Percentiles rank a stretch among this genome's conserved stretches.
Evolutionary conservation across 1,140 invertebrate genomes (phyloP).

Genomic region (Parapsyche elsis): DNA sequence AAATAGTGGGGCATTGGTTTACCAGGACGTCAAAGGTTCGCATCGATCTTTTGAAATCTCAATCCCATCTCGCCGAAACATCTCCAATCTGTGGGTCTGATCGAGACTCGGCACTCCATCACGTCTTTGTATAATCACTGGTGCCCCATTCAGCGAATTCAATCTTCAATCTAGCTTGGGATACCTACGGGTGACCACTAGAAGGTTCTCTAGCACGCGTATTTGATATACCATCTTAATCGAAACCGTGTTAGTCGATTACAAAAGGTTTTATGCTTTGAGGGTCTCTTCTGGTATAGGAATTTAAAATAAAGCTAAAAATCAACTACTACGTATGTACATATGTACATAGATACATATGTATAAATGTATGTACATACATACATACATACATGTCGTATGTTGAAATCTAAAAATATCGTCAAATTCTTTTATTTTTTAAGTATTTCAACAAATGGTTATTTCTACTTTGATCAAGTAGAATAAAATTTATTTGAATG

Average conservation of each 20-base stretch:
- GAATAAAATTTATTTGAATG: background rate
- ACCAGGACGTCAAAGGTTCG: slow-evolving; percentile 19
- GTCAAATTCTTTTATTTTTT: no score
- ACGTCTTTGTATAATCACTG: slow-evolving; percentile 46
- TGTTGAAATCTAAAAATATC: no score
- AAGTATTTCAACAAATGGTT: no score
- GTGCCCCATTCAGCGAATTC: slow-evolving; percentile 33
- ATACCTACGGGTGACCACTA: slow-evolving; percentile 25
- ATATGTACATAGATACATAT: no score
- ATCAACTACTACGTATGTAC: no score
- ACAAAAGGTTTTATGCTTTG: slow-evolving; percentile 3
- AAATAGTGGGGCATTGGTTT: background rate
- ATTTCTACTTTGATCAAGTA: background rate
- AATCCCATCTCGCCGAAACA: slow-evolving; percentile 31
- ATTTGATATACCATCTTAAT: slow-evolving; percentile 38
- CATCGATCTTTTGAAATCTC: slow-evolving; percentile 42
- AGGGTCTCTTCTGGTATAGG: no score
- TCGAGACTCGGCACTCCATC: slow-evolving; percentile 39
- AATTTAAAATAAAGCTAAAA: no score
- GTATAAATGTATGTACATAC: no score
- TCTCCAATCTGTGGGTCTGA: slow-evolving; percentile 40
- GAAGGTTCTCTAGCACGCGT: slow-evolving; percentile 4
- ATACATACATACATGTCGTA: no score
- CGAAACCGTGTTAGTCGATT: slow-evolving; percentile 13
- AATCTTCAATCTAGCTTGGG: slow-evolving; percentile 30